Base-by-base conservation (phyloP, 2,113 vertebrate genomes). In the Leptodactylus fuscus region DNA sequence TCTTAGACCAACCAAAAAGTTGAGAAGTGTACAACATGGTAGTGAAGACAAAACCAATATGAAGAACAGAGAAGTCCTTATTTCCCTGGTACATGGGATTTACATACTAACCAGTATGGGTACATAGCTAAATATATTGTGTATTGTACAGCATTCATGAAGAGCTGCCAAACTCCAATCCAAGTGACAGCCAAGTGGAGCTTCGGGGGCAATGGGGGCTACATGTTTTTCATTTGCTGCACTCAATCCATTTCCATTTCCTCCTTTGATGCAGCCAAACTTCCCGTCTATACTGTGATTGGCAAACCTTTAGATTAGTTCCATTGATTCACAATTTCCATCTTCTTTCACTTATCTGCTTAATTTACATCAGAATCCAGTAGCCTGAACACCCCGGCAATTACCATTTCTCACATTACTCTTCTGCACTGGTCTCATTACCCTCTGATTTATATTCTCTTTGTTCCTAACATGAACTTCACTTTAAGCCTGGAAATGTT, bases 281-380 rank as follows among this genome's bases (percentile, higher is more conserved):
- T 77, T 85, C 73, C 58, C 58, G 11, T 85, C 82, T 29, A 22
- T 65, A 51, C 74, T 48, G 58, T 67, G 71, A 85, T 83, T 74
- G 81, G 81, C 51, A 75, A 73, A 73, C 70, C 74, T 69, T 77
- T 65, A 77, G 73, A 85, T 85, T 85, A 49, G 76, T 77, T 77
- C 82, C 82, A 78, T 85, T 85, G 75, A 77, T 77, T 78, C 73
- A 38, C 18, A 48, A 78, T 75, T 51, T 77, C 44, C 82, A 85
- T 65, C 82, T 77, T 85, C 58, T 78, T 85, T 44, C 74, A 85
- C 82, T 85, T 85, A 76, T 78, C 69, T 83, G 70, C 46, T 85
- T 85, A 85, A 85, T 85, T 85, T 77, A 85, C 41, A 78, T 85
- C 73, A 85, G 82, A 85, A 85, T 36, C 74, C 82, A 85, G 82